These are phyloP conservation scores for Poeciliopsis turrubarensis DNA, from an alignment of 2,113 vertebrate species.

Conservation along the genomic window DNA sequence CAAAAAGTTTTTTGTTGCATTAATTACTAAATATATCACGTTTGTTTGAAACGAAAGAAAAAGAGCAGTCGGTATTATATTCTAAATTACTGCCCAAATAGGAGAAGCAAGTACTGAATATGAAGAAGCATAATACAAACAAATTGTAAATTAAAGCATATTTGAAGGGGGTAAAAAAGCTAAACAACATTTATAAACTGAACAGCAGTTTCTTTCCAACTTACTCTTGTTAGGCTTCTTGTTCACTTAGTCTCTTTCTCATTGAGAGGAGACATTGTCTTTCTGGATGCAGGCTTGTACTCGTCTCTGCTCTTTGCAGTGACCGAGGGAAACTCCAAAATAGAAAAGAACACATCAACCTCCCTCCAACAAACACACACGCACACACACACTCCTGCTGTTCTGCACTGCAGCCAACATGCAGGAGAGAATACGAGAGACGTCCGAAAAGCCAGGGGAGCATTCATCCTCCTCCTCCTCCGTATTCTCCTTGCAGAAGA, in stretches of 20 bases:
- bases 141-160: not conserved
- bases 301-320: constrained; percentile 14
- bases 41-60: not conserved
- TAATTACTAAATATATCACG: not conserved
- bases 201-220: not conserved
- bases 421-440: constrained; percentile 52
- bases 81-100: too few species aligned
- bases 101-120: not conserved
- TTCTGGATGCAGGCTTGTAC: constrained; percentile 10
- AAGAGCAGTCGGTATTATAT: not conserved
- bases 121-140: not conserved
- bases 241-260: not conserved
- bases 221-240: not conserved
- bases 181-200: not conserved
- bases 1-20: not conserved
- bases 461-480: constrained; percentile 58
- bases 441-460: constrained; percentile 68
- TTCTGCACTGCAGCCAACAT: constrained; percentile 46
- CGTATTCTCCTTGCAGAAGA: constrained; percentile 63
- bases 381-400: not conserved
- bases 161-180: not conserved
- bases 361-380: not conserved
- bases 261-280: not conserved
- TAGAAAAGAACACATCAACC: constrained; percentile 2
- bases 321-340: constrained; percentile 26